These are phyloP conservation scores for Saccopteryx bilineata DNA, from an alignment of 2,113 vertebrate species.

Conservation along the genomic window DNA sequence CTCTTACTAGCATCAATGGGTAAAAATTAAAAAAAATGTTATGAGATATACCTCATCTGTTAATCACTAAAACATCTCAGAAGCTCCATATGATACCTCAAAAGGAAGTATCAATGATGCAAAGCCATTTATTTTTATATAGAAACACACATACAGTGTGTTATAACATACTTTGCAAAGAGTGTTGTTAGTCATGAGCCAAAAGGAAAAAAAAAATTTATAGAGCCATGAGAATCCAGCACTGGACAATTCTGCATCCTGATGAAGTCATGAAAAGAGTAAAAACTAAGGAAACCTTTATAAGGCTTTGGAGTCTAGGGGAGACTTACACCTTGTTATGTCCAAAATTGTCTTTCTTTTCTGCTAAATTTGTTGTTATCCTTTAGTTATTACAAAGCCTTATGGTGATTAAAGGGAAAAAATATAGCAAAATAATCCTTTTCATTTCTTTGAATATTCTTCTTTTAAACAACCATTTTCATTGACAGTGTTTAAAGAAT, in stretches of 20 bases:
- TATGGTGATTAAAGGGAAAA: slow-evolving; percentile 34
- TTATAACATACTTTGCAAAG: slow-evolving; percentile 10
- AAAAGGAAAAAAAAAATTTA: background rate
- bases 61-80: background rate
- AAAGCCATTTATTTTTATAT: slow-evolving; percentile 47
- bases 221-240: background rate
- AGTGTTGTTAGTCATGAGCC: background rate
- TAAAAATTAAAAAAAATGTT: background rate
- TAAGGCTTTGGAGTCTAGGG: background rate
- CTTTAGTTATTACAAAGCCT: background rate
- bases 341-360: background rate
- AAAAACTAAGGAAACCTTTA: background rate
- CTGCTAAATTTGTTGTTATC: background rate
- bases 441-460: background rate
- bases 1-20: too few relatives aligned
- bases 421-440: background rate
- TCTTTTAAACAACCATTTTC: slow-evolving; percentile 48
- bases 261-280: background rate
- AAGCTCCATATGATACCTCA: background rate
- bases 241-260: background rate
- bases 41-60: background rate
- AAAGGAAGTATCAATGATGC: background rate
- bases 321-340: background rate
- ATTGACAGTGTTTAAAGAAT: background rate
- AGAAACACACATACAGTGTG: background rate